Conservation (phyloP, 2,888 invertebrate genomes). For the Apodemia duryi region DNA sequence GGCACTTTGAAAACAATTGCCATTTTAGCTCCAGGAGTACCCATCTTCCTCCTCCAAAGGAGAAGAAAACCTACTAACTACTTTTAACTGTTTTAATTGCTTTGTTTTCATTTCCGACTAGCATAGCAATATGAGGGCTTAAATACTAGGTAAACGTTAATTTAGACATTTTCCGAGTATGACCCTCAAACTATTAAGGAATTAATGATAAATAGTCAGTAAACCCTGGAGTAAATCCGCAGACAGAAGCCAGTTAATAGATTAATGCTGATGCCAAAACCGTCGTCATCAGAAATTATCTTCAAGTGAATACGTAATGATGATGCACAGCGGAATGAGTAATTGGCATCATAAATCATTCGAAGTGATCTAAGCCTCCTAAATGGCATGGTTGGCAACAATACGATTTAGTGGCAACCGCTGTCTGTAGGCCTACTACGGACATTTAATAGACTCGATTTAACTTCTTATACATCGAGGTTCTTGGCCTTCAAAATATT, state of each 20-base stretch:
- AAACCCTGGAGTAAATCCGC: not conserved
- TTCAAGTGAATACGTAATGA: constrained; percentile 14
- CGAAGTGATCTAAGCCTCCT: constrained; percentile 12
- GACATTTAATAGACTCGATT: not conserved
- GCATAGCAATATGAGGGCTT: too few species aligned
- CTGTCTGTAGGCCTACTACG: constrained; percentile 18
- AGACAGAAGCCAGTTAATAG: not conserved
- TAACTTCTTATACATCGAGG: not conserved
- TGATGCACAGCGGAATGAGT: constrained; percentile 8
- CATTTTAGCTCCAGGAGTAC: too few species aligned
- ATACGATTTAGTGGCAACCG: constrained; percentile 34
- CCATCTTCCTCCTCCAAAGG: too few species aligned
- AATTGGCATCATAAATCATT: constrained; percentile 12
- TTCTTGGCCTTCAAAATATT: too few species aligned
- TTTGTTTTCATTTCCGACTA: too few species aligned
- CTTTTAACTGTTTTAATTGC: too few species aligned
- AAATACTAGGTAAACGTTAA: not conserved
- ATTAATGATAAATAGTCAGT: not conserved
- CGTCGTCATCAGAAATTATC: constrained; percentile 19
- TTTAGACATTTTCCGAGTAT: not conserved
- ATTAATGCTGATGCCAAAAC: constrained; percentile 11
- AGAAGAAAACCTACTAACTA: too few species aligned
- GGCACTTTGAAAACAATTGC: too few species aligned
- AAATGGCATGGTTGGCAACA: constrained; percentile 30
- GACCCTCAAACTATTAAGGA: not conserved